Conservation (phyloP, 2,113 vertebrate genomes). For the Pluvianellus socialis region DNA sequence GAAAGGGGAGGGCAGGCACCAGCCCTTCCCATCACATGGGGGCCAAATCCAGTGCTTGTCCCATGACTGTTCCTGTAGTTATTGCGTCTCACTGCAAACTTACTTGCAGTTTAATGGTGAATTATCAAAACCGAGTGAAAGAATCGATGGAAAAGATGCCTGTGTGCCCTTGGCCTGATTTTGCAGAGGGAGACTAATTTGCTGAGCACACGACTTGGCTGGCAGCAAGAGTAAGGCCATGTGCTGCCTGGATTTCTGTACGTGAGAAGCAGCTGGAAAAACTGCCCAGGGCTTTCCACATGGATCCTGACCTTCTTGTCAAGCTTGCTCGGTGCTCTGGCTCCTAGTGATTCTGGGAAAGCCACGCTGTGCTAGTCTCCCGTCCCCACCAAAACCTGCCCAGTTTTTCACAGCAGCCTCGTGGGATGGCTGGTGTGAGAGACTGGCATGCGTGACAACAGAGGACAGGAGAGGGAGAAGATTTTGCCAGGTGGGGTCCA, state of each 20-base stretch:
- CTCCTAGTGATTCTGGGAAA: background rate
- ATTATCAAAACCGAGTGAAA: background rate
- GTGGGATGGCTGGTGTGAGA: background rate
- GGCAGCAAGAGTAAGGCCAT: background rate
- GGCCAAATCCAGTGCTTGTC: background rate
- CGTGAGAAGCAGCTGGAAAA: conserved; percentile 7
- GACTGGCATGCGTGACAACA: background rate
- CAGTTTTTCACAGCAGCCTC: background rate
- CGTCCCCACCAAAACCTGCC: background rate
- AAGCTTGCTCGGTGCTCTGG: background rate
- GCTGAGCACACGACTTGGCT: background rate
- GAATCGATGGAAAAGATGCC: background rate
- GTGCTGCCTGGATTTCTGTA: background rate
- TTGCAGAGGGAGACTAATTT: background rate
- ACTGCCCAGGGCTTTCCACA: background rate
- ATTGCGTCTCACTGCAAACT: background rate
- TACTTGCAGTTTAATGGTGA: background rate
- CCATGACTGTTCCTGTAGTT: background rate
- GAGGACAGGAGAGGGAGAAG: background rate
- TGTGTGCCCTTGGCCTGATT: conserved; percentile 39
- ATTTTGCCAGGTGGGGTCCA: background rate
- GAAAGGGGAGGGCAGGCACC: background rate
- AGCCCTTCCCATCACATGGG: background rate
- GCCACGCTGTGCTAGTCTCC: background rate
- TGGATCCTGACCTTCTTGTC: background rate